Conservation (phyloP, 2,113 vertebrate species). For the Agelaius tricolor region DNA sequence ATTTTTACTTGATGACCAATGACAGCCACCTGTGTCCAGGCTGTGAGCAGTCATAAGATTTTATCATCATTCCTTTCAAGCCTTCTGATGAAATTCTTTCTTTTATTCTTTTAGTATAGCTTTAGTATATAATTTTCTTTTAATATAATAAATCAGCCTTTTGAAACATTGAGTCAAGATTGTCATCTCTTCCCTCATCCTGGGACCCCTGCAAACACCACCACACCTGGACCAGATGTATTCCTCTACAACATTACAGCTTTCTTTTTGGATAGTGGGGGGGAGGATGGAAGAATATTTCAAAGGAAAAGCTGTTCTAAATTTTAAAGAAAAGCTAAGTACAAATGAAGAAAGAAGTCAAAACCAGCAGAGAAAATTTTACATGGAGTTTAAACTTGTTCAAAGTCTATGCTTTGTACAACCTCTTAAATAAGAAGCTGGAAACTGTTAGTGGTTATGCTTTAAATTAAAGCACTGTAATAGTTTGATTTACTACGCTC, state of each 20-base stretch:
- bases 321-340: neutral
- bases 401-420: neutral
- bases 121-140: no score
- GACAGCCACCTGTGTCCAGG: no score
- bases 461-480: neutral
- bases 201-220: no score
- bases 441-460: neutral
- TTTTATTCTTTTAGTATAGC: no score
- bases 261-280: neutral
- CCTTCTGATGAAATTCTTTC: no score
- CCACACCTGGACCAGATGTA: neutral
- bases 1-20: no score
- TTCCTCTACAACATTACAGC: neutral
- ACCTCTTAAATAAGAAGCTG: neutral
- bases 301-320: neutral
- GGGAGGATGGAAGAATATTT: accelerated
- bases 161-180: no score
- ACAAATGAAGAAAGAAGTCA: neutral
- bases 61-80: no score
- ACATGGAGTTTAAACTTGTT: neutral
- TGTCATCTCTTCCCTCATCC: no score
- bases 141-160: no score
- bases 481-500: accelerated
- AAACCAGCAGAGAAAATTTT: neutral
- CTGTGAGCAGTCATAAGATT: no score